These are phyloP conservation scores for Tympanoctomys barrerae DNA, from an alignment of 2,797 vertebrate genomes.

Conservation along the genomic window DNA sequence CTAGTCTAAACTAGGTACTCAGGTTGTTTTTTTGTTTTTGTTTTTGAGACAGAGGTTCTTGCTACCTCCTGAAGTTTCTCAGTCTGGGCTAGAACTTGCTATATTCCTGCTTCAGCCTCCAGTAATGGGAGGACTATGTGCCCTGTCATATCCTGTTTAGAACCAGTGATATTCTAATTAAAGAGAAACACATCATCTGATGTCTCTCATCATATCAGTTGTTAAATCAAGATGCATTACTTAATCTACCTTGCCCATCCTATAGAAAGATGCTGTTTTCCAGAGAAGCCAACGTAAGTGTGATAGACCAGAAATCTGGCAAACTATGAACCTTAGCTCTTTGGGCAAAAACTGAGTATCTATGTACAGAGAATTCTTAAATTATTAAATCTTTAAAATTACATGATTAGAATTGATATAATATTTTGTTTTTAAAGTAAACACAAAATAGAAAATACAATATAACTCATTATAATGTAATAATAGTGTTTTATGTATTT, in stretches of 20 bases:
- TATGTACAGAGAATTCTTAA: neutral
- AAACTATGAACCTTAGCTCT: neutral
- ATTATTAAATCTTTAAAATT: neutral
- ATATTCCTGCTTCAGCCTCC: neutral
- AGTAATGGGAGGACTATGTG: neutral
- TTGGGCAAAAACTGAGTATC: neutral
- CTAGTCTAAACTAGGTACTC: neutral
- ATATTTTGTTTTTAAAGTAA: conserved; percentile 19
- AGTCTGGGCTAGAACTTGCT: neutral
- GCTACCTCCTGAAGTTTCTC: neutral
- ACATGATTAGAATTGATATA: neutral
- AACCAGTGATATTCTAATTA: neutral
- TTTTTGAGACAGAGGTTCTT: neutral
- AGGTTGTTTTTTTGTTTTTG: neutral
- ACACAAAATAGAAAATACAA: neutral
- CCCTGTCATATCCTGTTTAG: neutral
- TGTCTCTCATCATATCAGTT: neutral
- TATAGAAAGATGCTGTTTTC: neutral
- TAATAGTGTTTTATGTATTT: neutral
- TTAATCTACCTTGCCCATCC: neutral
- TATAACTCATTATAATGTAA: neutral
- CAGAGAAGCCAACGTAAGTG: neutral
- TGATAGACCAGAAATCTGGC: conserved; percentile 13
- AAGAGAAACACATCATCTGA: neutral
- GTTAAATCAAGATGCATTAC: neutral